A percentile compares a stretch with the other conserved stretches of the same genome.
Evolutionary conservation across 1,140 invertebrate species (phyloP).

Genomic region (Agrypnia vestita): DNA sequence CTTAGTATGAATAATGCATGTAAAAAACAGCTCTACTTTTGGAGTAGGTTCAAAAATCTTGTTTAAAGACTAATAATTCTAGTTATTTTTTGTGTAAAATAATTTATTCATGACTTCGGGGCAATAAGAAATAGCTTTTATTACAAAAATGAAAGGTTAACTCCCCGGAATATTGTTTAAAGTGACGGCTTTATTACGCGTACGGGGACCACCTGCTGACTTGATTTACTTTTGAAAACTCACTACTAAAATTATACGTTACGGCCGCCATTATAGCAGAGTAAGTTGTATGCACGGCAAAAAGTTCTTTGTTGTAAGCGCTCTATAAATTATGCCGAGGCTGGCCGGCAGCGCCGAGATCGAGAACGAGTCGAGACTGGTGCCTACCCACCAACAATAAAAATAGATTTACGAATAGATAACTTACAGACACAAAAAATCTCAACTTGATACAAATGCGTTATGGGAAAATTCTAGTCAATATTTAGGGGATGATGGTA

Average conservation of each 20-base stretch:
- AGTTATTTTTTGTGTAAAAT: constrained; percentile 19
- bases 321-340: constrained; percentile 21
- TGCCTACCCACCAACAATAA: not conserved
- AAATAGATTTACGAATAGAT: constrained; percentile 25
- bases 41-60: constrained; percentile 1
- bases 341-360: not conserved
- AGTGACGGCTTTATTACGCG: constrained; percentile 59
- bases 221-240: constrained; percentile 47
- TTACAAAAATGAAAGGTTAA: constrained; percentile 50
- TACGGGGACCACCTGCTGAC: constrained; percentile 57
- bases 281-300: constrained; percentile 37
- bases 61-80: constrained; percentile 28
- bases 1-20: not conserved
- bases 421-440: constrained; percentile 20
- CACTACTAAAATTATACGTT: constrained; percentile 45
- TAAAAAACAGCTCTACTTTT: constrained; percentile 10
- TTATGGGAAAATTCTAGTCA: constrained; percentile 14
- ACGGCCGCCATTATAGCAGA: constrained; percentile 37
- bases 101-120: constrained; percentile 52
- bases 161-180: constrained; percentile 50
- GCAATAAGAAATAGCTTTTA: constrained; percentile 46
- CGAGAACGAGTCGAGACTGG: not conserved
- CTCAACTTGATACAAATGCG: constrained; percentile 17
- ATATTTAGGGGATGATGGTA: not conserved
- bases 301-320: constrained; percentile 15